Evolutionary conservation across 2,888 invertebrate genomes (phyloP).

Genomic region (Oegoconia quadripuncta): DNA sequence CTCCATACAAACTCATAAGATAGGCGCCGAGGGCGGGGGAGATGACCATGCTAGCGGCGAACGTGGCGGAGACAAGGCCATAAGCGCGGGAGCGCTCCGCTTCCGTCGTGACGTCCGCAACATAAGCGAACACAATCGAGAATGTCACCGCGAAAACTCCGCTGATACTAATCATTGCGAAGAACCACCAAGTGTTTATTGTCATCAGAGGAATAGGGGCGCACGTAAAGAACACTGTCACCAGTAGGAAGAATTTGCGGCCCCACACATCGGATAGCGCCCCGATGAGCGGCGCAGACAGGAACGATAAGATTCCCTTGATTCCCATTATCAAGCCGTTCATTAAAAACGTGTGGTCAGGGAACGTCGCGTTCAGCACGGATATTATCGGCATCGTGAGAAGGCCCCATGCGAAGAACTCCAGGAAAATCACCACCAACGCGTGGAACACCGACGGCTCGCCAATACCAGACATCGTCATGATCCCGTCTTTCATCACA

Average conservation of each 20-base stretch:
- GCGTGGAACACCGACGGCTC: slow-evolving; percentile 99
- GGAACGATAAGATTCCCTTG: slow-evolving; percentile 97
- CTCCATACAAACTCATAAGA: slow-evolving; percentile 90
- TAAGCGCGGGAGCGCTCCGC: slow-evolving; percentile 97
- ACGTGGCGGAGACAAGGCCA: slow-evolving; percentile 98
- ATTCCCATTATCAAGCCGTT: slow-evolving; percentile 99
- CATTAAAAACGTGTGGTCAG: slow-evolving; percentile 99
- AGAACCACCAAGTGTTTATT: slow-evolving; percentile 99
- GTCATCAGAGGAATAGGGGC: slow-evolving; percentile 99
- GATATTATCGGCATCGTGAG: slow-evolving; percentile 98
- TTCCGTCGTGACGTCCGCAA: slow-evolving; percentile 99
- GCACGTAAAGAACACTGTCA: slow-evolving; percentile 99
- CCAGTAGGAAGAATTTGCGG: slow-evolving; percentile 96
- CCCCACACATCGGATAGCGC: slow-evolving; percentile 99
- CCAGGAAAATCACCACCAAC: slow-evolving; percentile 98
- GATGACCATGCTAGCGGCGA: slow-evolving; percentile 99
- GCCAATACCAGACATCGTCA: slow-evolving; percentile 93
- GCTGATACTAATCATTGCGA: slow-evolving; percentile 99
- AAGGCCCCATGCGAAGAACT: slow-evolving; percentile 99
- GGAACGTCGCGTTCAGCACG: slow-evolving; percentile 97
- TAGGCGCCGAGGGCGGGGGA: slow-evolving; percentile 97
- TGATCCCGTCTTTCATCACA: slow-evolving; percentile 92
- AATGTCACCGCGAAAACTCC: slow-evolving; percentile 99
- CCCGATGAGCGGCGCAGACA: slow-evolving; percentile 97
- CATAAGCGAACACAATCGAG: slow-evolving; percentile 99